A percentile compares a stretch with the other conserved stretches of the same genome.
phyloP scores from a whole-genome alignment of 1,140 invertebrate species.

The Rhynchophorus ferrugineus region DNA sequence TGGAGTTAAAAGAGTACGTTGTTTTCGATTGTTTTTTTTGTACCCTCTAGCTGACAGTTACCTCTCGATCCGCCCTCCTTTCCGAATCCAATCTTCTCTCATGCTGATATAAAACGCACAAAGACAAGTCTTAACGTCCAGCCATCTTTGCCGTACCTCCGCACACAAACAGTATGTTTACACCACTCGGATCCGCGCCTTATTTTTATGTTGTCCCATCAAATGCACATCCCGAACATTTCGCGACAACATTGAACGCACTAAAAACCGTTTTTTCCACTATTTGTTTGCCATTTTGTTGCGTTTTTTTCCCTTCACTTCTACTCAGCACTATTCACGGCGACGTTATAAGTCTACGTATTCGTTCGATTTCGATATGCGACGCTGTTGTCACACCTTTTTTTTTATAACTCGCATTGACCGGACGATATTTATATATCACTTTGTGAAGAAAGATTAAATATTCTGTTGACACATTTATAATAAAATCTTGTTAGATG shows the following conservation, averaged over 20 bases:
- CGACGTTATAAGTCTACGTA: slow-evolving; percentile 27
- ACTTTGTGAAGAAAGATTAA: not conserved
- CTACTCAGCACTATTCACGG: slow-evolving; percentile 30
- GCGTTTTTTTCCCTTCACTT: slow-evolving; percentile 27
- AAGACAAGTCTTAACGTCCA: slow-evolving; percentile 36
- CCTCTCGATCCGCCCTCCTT: slow-evolving; percentile 34
- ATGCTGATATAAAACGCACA: slow-evolving; percentile 39
- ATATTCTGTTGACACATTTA: slow-evolving; percentile 4
- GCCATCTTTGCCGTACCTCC: slow-evolving; percentile 35
- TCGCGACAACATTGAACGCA: not conserved
- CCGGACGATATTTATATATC: not conserved
- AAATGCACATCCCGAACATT: no score
- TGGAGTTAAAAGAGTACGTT: not conserved
- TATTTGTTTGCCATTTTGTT: slow-evolving; percentile 26
- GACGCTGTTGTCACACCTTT: not conserved
- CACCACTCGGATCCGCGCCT: slow-evolving; percentile 12
- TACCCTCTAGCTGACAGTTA: slow-evolving; percentile 19
- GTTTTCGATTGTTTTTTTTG: not conserved
- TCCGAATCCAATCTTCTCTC: slow-evolving; percentile 34
- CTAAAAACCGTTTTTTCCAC: slow-evolving; percentile 9
- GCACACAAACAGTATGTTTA: slow-evolving; percentile 31
- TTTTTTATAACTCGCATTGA: not conserved
- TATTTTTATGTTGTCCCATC: no score
- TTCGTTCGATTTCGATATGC: slow-evolving; percentile 13
- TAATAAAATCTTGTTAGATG: no score